Evolutionary conservation across 1,140 invertebrate species (phyloP).

Genomic region (Calliphora vicina): DNA sequence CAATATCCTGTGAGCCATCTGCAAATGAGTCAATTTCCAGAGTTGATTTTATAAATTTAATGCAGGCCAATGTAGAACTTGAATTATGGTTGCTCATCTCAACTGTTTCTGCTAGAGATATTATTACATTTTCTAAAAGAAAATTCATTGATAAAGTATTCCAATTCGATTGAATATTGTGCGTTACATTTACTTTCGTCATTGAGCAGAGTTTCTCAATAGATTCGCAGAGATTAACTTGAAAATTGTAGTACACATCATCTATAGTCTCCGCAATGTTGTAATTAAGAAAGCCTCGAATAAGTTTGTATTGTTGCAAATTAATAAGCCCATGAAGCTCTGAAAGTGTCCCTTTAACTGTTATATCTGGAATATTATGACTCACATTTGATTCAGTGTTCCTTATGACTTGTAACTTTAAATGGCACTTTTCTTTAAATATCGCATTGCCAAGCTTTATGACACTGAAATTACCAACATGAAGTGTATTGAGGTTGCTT

Average conservation of each 20-base stretch:
- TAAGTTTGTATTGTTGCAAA: constrained; percentile 85
- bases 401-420: constrained; percentile 82
- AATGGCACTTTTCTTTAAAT: constrained; percentile 80
- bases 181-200: constrained; percentile 30
- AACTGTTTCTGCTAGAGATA: constrained; percentile 14
- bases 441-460: constrained; percentile 70
- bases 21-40: constrained; percentile 85
- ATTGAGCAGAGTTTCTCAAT: constrained; percentile 51
- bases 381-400: constrained; percentile 73
- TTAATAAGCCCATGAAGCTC: constrained; percentile 86
- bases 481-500: constrained; percentile 39
- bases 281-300: constrained; percentile 86
- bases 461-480: constrained; percentile 62
- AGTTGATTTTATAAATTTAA: constrained; percentile 92
- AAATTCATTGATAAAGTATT: constrained; percentile 81
- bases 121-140: constrained; percentile 86
- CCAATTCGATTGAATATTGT: constrained; percentile 66
- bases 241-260: constrained; percentile 66
- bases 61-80: constrained; percentile 73
- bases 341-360: constrained; percentile 84
- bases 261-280: constrained; percentile 92
- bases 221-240: constrained; percentile 46
- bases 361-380: constrained; percentile 81
- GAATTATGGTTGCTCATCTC: background rate
- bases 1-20: constrained; percentile 89